A percentile compares a stretch with the other conserved stretches of the same genome.
These are phyloP conservation scores for Mus caroli DNA, from an alignment of 2,797 vertebrate genomes.

Conservation along the genomic window DNA sequence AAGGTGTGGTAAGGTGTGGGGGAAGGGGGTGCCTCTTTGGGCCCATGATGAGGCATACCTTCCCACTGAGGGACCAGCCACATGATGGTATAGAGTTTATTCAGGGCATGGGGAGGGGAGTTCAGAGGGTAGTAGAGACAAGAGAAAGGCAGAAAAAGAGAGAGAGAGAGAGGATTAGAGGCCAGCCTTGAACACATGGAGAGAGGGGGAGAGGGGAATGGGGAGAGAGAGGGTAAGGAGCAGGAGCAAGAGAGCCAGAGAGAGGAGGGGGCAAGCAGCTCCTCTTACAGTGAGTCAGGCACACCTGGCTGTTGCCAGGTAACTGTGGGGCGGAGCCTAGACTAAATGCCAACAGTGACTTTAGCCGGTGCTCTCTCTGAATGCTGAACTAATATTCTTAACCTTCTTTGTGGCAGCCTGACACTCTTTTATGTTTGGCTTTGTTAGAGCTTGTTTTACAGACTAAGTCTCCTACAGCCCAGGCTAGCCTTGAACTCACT, in stretches of 20 bases:
- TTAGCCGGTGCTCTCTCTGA: not conserved
- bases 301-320: not conserved
- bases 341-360: not conserved
- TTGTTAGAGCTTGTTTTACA: not conserved
- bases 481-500: not conserved
- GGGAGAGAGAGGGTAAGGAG: not conserved
- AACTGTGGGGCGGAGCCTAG: not conserved
- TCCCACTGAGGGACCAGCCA: not conserved
- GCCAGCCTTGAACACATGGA: not conserved
- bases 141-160: not conserved
- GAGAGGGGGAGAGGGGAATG: no score
- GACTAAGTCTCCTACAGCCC: not conserved
- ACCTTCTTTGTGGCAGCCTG: not conserved
- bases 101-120: not conserved
- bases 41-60: not conserved
- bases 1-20: not conserved
- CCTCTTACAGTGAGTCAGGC: not conserved
- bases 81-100: not conserved
- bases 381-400: not conserved
- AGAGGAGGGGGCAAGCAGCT: not conserved
- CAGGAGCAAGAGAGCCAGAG: not conserved
- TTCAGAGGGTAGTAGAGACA: not conserved
- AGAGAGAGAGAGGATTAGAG: not conserved
- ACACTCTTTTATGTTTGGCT: not conserved
- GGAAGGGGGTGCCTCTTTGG: not conserved